Base-by-base conservation (phyloP, 2,797 vertebrate species). In the Melanotaenia trifasciata region DNA sequence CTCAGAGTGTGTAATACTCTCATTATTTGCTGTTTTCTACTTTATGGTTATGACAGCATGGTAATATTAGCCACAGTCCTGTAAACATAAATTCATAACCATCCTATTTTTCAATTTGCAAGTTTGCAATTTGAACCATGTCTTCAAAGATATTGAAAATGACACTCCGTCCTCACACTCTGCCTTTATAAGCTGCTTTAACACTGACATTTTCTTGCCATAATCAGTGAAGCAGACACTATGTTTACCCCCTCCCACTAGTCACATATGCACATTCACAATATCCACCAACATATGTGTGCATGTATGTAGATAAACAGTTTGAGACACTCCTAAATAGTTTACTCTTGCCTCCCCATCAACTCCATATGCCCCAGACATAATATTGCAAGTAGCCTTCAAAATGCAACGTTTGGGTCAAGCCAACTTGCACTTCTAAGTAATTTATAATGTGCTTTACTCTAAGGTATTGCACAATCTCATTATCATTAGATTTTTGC, bases 401-500 rank as follows among this genome's bases (percentile, higher is more conserved):
- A 90, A 94, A 94, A 94, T 90, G 90, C 93, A 91, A 92, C 93
- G 95, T 95, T 96, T 92, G 94, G 97, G 97, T 98, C 96, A 96
- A 95, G 95, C 94, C 92, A 90, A 94, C 94, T 95, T 95, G 92
- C 94, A 95, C 95, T 95, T 96, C 94, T 97, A 96, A 97, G 97
- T 98, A 97, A 98, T 98, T 98, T 97, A 96, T 96, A 96, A 96
- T 96, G 89, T 93, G 94, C 95, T 97, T 95, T 96, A 96, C 97
- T 98, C 97, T 68, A 92, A 97, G 97, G 97, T 95, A 99, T 98
- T 97, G 96, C 96, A 90, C 96, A 96, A 96, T 97, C 97, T 98
- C 96, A 98, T 99, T 98, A 99, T 96, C 97, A 98, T 99, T 97
- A 96, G 94, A 96, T 97, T 95, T 99, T 98, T 99, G 97, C 98